These are phyloP conservation scores for Zootermopsis nevadensis DNA, from an alignment of 2,888 invertebrate genomes.

Conservation along the genomic window DNA sequence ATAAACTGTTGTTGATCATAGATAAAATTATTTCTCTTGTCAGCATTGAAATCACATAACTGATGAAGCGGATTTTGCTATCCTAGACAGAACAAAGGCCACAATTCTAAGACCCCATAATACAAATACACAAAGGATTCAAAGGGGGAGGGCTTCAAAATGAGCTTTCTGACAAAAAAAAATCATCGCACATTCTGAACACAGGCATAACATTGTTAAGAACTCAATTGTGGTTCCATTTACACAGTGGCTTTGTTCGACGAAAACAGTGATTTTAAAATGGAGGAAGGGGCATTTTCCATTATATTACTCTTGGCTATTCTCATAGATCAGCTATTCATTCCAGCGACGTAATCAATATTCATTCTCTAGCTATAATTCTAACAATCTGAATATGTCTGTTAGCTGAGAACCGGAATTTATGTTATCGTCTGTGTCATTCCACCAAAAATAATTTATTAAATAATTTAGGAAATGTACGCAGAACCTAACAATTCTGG, in stretches of 20 bases:
- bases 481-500: no score
- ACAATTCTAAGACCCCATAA: not conserved
- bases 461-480: no score
- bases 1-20: no score
- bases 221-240: not conserved
- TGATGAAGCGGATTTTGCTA: no score
- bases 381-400: no score
- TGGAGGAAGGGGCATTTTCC: not conserved
- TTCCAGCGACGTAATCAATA: conserved; percentile 7
- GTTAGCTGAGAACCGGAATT: not conserved
- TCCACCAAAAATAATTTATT: no score
- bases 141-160: not conserved
- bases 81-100: no score
- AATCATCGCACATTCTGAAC: not conserved
- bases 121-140: not conserved
- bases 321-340: conserved; percentile 2
- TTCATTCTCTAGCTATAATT: no score
- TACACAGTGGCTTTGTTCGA: not conserved
- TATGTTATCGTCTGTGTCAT: not conserved
- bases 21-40: no score
- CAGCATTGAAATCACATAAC: no score
- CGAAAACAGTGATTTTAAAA: not conserved
- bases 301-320: not conserved
- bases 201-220: not conserved
- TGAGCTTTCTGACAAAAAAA: not conserved